Conservation (phyloP, 2,797 vertebrate species). For the Xerus rutilus region DNA sequence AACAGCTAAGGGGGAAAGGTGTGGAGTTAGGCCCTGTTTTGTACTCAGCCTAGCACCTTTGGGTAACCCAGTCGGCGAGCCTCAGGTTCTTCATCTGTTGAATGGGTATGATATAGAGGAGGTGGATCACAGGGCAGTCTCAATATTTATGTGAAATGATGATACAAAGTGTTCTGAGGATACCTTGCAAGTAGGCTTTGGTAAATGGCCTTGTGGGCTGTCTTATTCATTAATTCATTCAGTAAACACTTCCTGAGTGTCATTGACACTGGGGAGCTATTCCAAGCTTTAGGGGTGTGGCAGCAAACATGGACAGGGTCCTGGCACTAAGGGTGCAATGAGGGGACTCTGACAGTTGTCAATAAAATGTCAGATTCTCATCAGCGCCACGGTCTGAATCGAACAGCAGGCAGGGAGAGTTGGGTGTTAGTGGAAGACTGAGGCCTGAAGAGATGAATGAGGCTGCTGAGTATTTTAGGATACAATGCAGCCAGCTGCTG, state of each 20-base stretch:
- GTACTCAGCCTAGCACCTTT: background rate
- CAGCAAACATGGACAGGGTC: background rate
- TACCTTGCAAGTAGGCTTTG: background rate
- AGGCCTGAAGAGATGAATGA: background rate
- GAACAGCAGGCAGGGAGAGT: accelerated
- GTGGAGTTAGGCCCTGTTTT: background rate
- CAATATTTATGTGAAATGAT: background rate
- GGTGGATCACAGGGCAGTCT: background rate
- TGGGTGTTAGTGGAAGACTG: background rate
- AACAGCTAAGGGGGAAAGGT: background rate
- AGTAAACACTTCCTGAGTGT: background rate
- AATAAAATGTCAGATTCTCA: accelerated
- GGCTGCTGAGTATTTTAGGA: background rate
- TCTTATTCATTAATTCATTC: background rate
- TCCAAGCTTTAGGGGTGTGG: background rate
- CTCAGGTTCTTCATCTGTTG: background rate
- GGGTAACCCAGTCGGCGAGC: background rate
- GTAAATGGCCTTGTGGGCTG: background rate
- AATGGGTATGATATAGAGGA: background rate
- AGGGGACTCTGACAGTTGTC: background rate
- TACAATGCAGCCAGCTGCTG: background rate
- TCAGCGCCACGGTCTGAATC: background rate
- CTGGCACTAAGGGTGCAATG: background rate
- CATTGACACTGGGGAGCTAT: background rate
- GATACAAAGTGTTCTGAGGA: background rate